Base-by-base conservation (phyloP, 2,113 vertebrate genomes). In the Heloderma charlesbogerti region DNA sequence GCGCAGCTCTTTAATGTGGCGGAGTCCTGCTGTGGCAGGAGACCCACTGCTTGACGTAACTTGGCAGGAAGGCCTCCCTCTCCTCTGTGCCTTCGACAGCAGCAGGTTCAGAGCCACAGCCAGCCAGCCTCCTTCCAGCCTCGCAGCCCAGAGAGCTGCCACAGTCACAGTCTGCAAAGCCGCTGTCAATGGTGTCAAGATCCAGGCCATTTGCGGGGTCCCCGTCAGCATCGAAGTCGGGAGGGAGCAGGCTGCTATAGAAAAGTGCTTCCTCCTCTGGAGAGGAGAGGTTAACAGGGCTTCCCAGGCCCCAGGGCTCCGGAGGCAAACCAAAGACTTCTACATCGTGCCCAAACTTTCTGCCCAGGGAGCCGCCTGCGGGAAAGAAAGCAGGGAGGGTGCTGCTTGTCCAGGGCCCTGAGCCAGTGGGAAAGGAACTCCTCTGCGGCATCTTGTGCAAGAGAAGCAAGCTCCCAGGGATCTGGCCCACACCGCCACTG, bases 21-120 rank as follows among this genome's bases (percentile, higher is more conserved):
- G 25, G 75, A 27, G 25, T 51, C 34, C 54, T 37, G 54, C 10
- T 82, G 31, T 88, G 88, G 60, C 90, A 95, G 43, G 97, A 95
- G 92, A 99, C 97, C 98, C 98, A 99, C 92, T 99, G 99, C 92
- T 98, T 99, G 83, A 99, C 98, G 0, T 99, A 99, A 96, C 98
- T 98, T 8, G 98, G 97, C 10, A 97, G 96, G 2, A 94, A 96
- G 37, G 95, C 96, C 0, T 95, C 97, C 25, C 91, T 7, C 1
- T 10, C 45, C 3, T 12, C 92, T 8, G 94, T 95, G n/a, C 1
- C 86, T 71, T 92, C 90, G 0, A 92, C 82, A 51, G 88, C 9
- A 43, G 10, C 72, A 13, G 3, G 94, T 18, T 2, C 84, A 96
- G 94, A 34, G 94, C 91, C 72, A 86, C 74, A 45, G 7, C 74